Percentiles rank a stretch among this genome's conserved stretches.
Conservation (phyloP, 1,140 invertebrate genomes). For the Drosophila kanapiae region DNA sequence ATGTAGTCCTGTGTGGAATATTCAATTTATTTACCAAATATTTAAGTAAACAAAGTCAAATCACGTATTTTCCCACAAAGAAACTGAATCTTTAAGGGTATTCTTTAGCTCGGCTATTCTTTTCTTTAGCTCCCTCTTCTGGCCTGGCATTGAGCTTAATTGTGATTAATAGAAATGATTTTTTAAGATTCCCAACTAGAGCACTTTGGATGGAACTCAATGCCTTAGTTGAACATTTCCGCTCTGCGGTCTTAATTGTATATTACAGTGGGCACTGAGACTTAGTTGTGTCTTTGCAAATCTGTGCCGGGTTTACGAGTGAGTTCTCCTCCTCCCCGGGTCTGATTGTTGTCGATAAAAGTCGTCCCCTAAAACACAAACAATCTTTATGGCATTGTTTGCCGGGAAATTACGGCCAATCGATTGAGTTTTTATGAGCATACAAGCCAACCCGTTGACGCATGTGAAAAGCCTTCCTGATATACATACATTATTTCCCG, state of each 20-base stretch:
- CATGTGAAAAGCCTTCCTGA: slow-evolving; percentile 15
- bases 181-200: slow-evolving; percentile 42
- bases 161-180: slow-evolving; percentile 57
- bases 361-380: not conserved
- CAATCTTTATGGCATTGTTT: slow-evolving; percentile 40
- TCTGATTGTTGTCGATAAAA: slow-evolving; percentile 20
- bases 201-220: slow-evolving; percentile 28
- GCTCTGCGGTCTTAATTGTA: slow-evolving; percentile 19
- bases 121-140: not conserved
- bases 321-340: not conserved
- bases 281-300: slow-evolving; percentile 22
- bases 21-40: not conserved
- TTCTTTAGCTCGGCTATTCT: not conserved
- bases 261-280: slow-evolving; percentile 1
- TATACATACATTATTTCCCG: not conserved
- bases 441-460: slow-evolving; percentile 19
- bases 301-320: slow-evolving; percentile 18
- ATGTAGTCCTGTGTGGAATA: not conserved
- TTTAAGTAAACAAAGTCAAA: not conserved
- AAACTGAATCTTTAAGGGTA: not conserved
- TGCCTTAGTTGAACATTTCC: slow-evolving; percentile 50
- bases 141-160: slow-evolving; percentile 48
- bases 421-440: slow-evolving; percentile 18
- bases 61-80: too few relatives aligned
- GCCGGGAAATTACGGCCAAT: slow-evolving; percentile 14